Evolutionary conservation across 2,113 vertebrate species (phyloP).

Genomic region (Psilopsiagon aurifrons): DNA sequence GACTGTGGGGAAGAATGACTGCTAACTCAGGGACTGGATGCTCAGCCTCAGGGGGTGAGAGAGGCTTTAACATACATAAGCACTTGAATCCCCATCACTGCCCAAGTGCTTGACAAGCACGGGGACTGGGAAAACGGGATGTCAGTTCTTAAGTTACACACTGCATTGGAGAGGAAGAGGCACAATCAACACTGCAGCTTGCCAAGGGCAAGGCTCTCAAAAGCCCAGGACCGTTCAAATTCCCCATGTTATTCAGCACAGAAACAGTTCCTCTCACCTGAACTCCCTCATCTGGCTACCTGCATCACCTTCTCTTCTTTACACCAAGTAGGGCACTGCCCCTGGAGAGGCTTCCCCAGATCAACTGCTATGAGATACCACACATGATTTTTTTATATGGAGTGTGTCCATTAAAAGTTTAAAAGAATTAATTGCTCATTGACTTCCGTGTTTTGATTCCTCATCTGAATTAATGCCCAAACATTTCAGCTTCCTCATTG

Average conservation of each 20-base stretch:
- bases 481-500: neutral
- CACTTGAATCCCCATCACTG: neutral
- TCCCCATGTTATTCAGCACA: neutral
- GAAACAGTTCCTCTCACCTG: neutral
- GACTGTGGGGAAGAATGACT: neutral
- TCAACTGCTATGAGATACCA: neutral
- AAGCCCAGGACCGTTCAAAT: neutral
- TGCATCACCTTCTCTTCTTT: neutral
- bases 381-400: neutral
- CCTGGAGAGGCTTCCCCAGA: neutral
- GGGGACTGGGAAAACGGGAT: neutral
- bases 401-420: slow-evolving; percentile 40
- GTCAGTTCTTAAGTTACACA: neutral
- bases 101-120: neutral
- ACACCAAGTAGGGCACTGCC: neutral
- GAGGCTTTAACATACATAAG: neutral
- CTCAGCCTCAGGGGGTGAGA: neutral
- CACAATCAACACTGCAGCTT: neutral
- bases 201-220: neutral
- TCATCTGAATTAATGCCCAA: neutral
- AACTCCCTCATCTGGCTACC: neutral
- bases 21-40: neutral
- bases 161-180: neutral
- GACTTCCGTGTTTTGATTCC: slow-evolving; percentile 29
- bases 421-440: neutral